A percentile compares a stretch with the other conserved stretches of the same genome.
These are phyloP conservation scores for Heliconius cydno DNA, from an alignment of 2,888 invertebrate species.

Conservation along the genomic window DNA sequence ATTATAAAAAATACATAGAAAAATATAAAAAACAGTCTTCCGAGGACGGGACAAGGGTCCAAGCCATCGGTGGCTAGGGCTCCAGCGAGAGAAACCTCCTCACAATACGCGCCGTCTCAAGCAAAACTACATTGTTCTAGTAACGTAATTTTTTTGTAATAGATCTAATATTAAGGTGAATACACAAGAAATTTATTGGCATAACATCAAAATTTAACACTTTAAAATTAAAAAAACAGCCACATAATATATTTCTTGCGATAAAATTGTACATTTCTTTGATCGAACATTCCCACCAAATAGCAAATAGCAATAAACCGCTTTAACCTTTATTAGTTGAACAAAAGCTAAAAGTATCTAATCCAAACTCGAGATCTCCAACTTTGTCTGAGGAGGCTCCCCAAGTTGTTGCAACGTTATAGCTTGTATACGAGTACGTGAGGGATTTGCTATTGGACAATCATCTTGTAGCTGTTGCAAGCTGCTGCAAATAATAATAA, in stretches of 20 bases:
- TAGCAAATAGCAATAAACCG: neutral
- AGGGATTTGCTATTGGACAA: constrained; percentile 5
- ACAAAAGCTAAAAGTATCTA: constrained; percentile 21
- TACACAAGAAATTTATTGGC: too few species aligned
- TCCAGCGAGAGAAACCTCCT: too few species aligned
- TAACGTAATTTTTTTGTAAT: too few species aligned
- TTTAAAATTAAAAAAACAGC: too few species aligned
- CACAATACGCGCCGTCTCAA: too few species aligned
- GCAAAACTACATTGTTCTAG: too few species aligned
- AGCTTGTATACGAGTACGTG: constrained; percentile 23
- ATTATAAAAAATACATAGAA: too few species aligned
- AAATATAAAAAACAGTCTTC: too few species aligned
- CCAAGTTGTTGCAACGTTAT: constrained; percentile 8
- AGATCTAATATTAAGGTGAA: too few species aligned
- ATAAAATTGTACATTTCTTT: constrained; percentile 1
- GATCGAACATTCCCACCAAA: neutral
- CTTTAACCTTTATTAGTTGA: constrained; percentile 22
- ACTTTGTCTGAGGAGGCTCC: constrained; percentile 12
- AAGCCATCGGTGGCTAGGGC: too few species aligned
- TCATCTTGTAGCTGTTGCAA: neutral
- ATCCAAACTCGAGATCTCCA: constrained; percentile 20
- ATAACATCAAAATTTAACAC: too few species aligned
- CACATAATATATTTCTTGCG: neutral
- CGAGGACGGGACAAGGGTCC: too few species aligned
- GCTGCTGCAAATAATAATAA: neutral